These are phyloP conservation scores for Archegozetes longisetosus DNA, from an alignment of 1,140 invertebrate species.

Conservation along the genomic window DNA sequence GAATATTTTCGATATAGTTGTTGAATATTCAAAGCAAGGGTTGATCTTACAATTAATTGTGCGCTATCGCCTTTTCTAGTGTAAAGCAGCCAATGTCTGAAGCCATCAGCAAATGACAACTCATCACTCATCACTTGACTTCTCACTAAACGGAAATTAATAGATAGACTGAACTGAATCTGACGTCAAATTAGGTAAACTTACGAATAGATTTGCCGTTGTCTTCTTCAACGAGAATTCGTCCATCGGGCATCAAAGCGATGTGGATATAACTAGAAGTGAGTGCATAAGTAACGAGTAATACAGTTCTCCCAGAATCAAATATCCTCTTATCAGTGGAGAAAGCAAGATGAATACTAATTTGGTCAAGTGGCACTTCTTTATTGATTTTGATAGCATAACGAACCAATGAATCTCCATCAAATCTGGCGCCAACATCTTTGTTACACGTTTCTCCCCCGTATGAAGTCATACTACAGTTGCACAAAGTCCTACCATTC, in stretches of 20 bases:
- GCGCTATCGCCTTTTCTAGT: slow-evolving; percentile 50
- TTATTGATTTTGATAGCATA: slow-evolving; percentile 26
- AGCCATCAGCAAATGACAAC: slow-evolving; percentile 36
- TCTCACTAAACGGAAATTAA: background rate
- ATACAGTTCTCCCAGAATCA: background rate
- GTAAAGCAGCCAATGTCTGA: slow-evolving; percentile 69
- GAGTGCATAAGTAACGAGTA: slow-evolving; percentile 15
- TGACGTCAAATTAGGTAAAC: slow-evolving; percentile 5
- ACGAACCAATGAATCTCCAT: slow-evolving; percentile 60
- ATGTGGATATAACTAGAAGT: slow-evolving; percentile 56
- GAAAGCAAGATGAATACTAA: slow-evolving; percentile 35
- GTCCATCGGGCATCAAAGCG: slow-evolving; percentile 58
- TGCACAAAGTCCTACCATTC: slow-evolving; percentile 61
- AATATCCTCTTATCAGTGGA: slow-evolving; percentile 37
- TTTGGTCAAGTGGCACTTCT: slow-evolving; percentile 35
- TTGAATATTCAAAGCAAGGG: background rate
- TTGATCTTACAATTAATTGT: slow-evolving; percentile 26
- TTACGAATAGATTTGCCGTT: slow-evolving; percentile 26
- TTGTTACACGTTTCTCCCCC: slow-evolving; percentile 52
- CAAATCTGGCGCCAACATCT: slow-evolving; percentile 72
- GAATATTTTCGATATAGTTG: background rate
- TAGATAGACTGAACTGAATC: too few species aligned
- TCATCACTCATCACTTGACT: slow-evolving; percentile 5
- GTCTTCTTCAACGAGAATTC: slow-evolving; percentile 66
- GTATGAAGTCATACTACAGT: slow-evolving; percentile 73